phyloP scores from a whole-genome alignment of 2,797 vertebrate species.

The Acrocephalus scirpaceus region DNA sequence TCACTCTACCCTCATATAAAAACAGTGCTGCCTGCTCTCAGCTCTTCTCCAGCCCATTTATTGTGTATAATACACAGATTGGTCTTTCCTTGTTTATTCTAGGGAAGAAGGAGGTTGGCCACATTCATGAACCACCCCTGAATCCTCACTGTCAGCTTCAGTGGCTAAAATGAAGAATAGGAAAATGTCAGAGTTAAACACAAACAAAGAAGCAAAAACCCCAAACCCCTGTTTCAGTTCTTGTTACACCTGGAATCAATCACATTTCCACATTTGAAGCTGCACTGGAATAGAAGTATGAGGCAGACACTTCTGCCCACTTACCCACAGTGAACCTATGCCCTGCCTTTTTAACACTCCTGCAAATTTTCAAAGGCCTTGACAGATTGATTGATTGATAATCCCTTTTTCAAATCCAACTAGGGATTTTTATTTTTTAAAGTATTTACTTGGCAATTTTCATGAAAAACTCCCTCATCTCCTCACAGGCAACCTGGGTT shows the following conservation, averaged over 20 bases:
- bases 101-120: conserved; percentile 19
- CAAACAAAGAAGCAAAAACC: background rate
- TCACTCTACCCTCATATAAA: background rate
- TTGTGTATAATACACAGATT: background rate
- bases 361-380: background rate
- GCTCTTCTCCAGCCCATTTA: conserved; percentile 41
- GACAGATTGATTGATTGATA: background rate
- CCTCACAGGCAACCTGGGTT: background rate
- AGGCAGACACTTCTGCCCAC: background rate
- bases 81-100: conserved; percentile 51
- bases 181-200: background rate
- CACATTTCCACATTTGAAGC: background rate
- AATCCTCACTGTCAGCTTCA: conserved; percentile 53
- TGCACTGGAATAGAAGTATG: background rate
- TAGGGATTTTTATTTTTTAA: background rate
- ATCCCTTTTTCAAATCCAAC: background rate
- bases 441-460: background rate
- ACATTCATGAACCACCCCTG: background rate
- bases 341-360: background rate
- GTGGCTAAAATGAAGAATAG: conserved; percentile 44
- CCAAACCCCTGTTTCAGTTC: background rate
- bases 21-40: background rate
- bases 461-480: background rate
- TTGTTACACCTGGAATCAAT: background rate
- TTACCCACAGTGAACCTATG: background rate